Evolutionary conservation across 2,113 vertebrate species (phyloP).

Genomic region (Myotis lucifugus): DNA sequence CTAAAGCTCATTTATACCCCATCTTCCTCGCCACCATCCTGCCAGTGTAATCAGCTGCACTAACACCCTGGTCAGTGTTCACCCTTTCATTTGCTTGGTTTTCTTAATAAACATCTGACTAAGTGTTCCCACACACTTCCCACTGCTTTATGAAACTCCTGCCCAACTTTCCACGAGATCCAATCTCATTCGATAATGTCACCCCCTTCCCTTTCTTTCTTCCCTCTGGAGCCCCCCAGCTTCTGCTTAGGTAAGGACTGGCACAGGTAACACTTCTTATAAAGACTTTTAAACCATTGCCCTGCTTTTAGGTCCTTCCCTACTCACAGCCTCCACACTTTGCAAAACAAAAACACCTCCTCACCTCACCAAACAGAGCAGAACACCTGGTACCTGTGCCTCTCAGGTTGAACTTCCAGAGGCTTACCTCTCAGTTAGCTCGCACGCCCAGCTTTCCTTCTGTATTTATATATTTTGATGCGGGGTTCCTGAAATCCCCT

Average conservation of each 20-base stretch:
- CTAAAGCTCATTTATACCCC: neutral
- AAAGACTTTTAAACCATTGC: neutral
- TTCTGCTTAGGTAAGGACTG: neutral
- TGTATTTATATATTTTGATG: neutral
- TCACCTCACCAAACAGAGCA: neutral
- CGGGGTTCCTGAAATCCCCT: neutral
- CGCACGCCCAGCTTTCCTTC: neutral
- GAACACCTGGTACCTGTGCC: neutral
- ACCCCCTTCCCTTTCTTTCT: too few relatives aligned
- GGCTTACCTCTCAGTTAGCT: neutral
- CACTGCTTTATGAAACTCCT: neutral
- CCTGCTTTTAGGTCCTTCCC: neutral
- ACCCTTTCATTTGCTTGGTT: neutral
- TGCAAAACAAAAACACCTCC: neutral
- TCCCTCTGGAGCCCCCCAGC: neutral
- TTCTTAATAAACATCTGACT: neutral
- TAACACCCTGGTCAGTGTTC: neutral
- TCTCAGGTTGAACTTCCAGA: neutral
- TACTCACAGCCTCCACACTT: neutral
- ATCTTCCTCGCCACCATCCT: neutral
- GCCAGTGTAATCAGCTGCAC: neutral
- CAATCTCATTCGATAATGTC: neutral
- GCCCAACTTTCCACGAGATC: neutral
- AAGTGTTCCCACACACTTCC: neutral
- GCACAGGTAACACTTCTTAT: neutral